Conservation (phyloP, 2,797 vertebrate genomes). For the Ctenosaura bakeri region DNA sequence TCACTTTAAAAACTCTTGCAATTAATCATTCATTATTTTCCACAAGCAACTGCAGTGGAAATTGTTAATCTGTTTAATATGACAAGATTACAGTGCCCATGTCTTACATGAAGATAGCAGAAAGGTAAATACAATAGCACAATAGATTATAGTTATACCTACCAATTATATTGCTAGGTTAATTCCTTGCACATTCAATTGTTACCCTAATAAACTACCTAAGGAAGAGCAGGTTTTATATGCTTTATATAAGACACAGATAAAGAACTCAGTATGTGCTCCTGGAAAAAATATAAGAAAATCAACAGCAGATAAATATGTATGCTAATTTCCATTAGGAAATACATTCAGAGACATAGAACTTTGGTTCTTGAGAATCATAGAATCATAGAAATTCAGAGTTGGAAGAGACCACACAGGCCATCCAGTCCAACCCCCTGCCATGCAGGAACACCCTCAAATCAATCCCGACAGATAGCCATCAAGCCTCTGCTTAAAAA, state of each 20-base stretch:
- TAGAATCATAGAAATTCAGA: no score
- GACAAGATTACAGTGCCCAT: neutral
- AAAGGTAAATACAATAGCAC: constrained; percentile 11
- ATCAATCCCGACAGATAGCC: no score
- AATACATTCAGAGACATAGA: neutral
- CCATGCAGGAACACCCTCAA: no score
- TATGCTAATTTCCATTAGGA: neutral
- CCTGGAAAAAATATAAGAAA: constrained; percentile 6
- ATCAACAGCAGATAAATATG: neutral
- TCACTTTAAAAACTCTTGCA: constrained; percentile 4
- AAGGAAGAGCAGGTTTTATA: neutral
- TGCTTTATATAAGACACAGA: neutral
- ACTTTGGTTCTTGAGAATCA: neutral
- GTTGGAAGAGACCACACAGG: no score
- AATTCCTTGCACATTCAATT: constrained; percentile 7
- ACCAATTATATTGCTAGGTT: neutral
- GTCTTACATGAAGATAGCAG: neutral
- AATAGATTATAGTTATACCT: neutral
- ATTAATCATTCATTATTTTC: constrained; percentile 22
- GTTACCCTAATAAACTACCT: neutral
- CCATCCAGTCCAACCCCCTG: no score
- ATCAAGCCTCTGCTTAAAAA: no score
- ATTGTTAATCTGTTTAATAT: constrained; percentile 27
- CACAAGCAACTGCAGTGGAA: neutral
- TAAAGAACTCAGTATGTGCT: constrained; percentile 3